Evolutionary conservation across 2,113 vertebrate genomes (phyloP), one percentile per base, ranked within the genome.

Genomic region (Syngnathus floridae): DNA sequence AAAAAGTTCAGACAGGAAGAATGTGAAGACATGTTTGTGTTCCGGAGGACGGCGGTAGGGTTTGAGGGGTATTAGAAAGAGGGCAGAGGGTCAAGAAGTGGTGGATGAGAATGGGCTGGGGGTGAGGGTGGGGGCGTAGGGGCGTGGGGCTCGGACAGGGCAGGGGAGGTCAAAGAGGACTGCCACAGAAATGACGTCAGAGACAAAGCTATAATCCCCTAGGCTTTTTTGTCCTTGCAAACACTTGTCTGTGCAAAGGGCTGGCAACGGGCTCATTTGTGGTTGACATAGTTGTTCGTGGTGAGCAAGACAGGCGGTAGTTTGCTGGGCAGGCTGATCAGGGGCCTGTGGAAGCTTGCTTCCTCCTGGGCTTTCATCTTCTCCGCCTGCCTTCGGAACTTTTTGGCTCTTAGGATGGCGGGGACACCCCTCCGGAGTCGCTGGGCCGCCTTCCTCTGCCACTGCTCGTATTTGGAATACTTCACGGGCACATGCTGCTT

Each of bases 401-500:
- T 93, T 79, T 86, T 92, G 77, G 93, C 89, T 49, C 88, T 88
- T 74, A 93, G 85, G 86, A 95, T 93, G 78, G 90, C 83, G 7
- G 93, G 93, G 71, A 91, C 84, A 45, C 93, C 94, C 85, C 92
- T 91, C 76, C 94, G 90, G 78, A 93, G 91, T 79, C 94, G 90
- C 88, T 94, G 93, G 37, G 91, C 89, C 49, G 92, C 92, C 79
- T 93, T 95, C 87, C 89, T 91, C 82, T 95, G 92, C 94, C 94
- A 96, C 85, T 90, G 76, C 0, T 93, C 91, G 19, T 92, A 93
- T 90, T 92, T 94, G 91, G 93, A 91, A 88, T 92, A 93, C 89
- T 92, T 94, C 72, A 84, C 63, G 5, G 91, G 90, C 38, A 91
- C 87, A 65, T 92, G 92, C 79, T 87, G 91, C 81, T 94, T 95